A percentile compares a stretch with the other conserved stretches of the same genome.
Conservation (phyloP, 37 sponge, comb jelly and placozoan genomes). For the Bolinopsis microptera region DNA sequence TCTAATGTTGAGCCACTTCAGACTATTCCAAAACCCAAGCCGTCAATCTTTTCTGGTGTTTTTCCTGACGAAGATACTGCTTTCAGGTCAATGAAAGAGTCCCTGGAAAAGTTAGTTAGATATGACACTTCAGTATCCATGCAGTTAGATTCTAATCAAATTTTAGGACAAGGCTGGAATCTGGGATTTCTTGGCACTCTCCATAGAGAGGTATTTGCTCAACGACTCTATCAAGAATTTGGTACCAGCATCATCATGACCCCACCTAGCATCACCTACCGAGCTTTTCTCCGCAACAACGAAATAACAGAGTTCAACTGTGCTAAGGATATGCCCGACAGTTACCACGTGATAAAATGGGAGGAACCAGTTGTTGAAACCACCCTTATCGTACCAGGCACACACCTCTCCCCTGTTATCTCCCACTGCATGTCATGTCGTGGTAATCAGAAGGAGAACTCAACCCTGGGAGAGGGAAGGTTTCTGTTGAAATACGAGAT, state of each 20-base stretch:
- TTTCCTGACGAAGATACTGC: conserved; percentile 82
- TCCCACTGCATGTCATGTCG: conserved; percentile 73
- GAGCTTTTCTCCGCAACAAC: conserved; percentile 70
- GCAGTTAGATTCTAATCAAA: neutral
- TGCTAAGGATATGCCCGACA: conserved; percentile 67
- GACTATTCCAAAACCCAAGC: conserved; percentile 43
- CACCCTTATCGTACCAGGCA: conserved; percentile 78
- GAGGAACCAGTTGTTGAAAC: conserved; percentile 84
- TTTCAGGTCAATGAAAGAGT: conserved; percentile 50
- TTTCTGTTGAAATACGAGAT: conserved; percentile 80
- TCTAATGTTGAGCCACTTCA: conserved; percentile 68
- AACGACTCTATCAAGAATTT: conserved; percentile 85
- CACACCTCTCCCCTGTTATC: conserved; percentile 76
- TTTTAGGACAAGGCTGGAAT: conserved; percentile 92
- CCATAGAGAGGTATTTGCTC: conserved; percentile 95
- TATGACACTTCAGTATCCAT: conserved; percentile 43
- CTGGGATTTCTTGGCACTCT: conserved; percentile 91
- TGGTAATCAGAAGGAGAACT: conserved; percentile 73
- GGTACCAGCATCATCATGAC: conserved; percentile 84
- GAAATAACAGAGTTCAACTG: neutral
- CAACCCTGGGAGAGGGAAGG: conserved; percentile 72
- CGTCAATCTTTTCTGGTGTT: conserved; percentile 67
- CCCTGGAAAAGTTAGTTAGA: neutral
- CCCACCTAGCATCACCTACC: conserved; percentile 85
- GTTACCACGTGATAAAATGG: conserved; percentile 46